phyloP scores from a whole-genome alignment of 2,113 vertebrate genomes.

The Dasyprocta punctata region DNA sequence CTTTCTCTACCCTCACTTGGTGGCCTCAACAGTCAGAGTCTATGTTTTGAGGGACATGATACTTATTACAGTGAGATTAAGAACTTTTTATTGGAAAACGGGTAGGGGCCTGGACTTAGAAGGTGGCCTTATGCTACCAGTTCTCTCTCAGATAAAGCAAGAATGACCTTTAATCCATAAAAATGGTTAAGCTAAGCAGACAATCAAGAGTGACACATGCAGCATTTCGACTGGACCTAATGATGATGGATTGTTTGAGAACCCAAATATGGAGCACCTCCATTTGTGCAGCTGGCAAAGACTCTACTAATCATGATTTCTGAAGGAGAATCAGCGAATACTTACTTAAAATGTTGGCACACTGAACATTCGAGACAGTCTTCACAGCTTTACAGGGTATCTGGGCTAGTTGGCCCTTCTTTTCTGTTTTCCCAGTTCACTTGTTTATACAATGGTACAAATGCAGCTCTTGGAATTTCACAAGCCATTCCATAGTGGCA shows the following conservation, averaged over 20 bases:
- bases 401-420: constrained; percentile 24
- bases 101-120: background rate
- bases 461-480: constrained; percentile 67
- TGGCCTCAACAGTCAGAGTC: background rate
- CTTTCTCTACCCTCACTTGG: background rate
- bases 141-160: constrained; percentile 36
- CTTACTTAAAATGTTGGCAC: constrained; percentile 67
- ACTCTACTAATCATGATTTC: constrained; percentile 66
- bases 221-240: background rate
- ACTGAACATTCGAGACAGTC: constrained; percentile 63
- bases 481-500: constrained; percentile 64
- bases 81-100: background rate
- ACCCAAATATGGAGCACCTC: constrained; percentile 41
- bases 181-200: constrained; percentile 53
- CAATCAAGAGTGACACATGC: background rate
- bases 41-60: background rate
- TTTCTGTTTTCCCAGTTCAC: constrained; percentile 66
- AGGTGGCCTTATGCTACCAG: background rate
- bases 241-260: constrained; percentile 51
- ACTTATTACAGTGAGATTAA: background rate
- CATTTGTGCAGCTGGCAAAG: constrained; percentile 75
- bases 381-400: constrained; percentile 57
- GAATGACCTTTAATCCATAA: constrained; percentile 16
- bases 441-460: constrained; percentile 69
- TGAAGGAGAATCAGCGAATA: constrained; percentile 53